These are phyloP conservation scores for Loris lydekkerianus DNA, from an alignment of 2,797 vertebrate species.

Conservation along the genomic window DNA sequence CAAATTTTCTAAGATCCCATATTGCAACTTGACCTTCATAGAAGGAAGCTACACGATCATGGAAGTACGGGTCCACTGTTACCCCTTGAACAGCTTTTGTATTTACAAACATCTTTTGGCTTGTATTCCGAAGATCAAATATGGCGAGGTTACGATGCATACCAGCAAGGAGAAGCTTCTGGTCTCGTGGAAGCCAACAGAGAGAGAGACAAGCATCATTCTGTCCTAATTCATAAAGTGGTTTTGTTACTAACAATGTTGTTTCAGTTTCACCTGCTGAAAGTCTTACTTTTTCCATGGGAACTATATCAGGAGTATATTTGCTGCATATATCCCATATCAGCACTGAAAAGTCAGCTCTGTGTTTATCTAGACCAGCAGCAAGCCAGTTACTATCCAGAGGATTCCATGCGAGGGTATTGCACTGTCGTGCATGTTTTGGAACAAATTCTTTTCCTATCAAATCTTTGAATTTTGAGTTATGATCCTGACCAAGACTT, in stretches of 20 bases:
- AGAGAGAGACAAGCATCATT: slow-evolving; percentile 98
- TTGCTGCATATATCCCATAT: slow-evolving; percentile 99
- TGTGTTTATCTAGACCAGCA: slow-evolving; percentile 97
- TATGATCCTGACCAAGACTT: slow-evolving; percentile 97
- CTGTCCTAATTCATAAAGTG: slow-evolving; percentile 96
- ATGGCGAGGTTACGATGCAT: slow-evolving; percentile 99
- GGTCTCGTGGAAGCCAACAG: slow-evolving; percentile 97
- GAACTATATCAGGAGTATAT: slow-evolving; percentile 93
- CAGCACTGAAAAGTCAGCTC: slow-evolving; percentile 97
- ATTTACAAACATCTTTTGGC: slow-evolving; percentile 99
- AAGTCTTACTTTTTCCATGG: slow-evolving; percentile 94
- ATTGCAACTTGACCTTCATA: slow-evolving; percentile 99
- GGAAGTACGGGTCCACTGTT: slow-evolving; percentile 97
- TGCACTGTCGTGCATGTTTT: slow-evolving; percentile 97
- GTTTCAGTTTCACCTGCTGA: slow-evolving; percentile 94
- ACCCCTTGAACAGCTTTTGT: slow-evolving; percentile 99
- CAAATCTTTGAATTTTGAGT: slow-evolving; percentile 95
- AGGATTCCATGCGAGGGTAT: slow-evolving; percentile 98
- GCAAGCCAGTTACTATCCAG: slow-evolving; percentile 97
- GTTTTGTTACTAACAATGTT: slow-evolving; percentile 95
- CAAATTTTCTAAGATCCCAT: slow-evolving; percentile 99
- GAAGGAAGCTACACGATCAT: slow-evolving; percentile 97
- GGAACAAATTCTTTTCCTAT: slow-evolving; percentile 99
- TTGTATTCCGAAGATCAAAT: slow-evolving; percentile 98
- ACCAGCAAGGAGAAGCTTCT: slow-evolving; percentile 97